Conservation (phyloP, 2,113 vertebrate species). For the Panthera leo region DNA sequence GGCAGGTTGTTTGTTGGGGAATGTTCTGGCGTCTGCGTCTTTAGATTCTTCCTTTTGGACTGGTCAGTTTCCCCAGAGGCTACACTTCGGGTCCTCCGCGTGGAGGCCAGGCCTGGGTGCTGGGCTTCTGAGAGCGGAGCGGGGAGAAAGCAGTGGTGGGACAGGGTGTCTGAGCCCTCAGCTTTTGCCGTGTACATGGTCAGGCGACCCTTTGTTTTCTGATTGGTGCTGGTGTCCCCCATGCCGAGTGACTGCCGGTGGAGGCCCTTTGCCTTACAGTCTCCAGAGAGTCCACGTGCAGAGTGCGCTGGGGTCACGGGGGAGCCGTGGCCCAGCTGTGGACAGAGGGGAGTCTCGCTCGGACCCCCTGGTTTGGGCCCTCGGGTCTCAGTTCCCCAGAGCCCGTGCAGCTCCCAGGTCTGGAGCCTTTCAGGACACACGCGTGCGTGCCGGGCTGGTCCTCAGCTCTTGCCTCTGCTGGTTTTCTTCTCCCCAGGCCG, state of each 20-base stretch:
- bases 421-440: background rate
- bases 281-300: background rate
- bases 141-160: background rate
- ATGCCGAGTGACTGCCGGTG: background rate
- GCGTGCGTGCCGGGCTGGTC: background rate
- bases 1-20: background rate
- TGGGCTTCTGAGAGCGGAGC: background rate
- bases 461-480: background rate
- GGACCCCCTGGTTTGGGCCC: background rate
- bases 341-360: fast-evolving
- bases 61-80: background rate
- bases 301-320: background rate
- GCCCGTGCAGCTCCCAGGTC: fast-evolving
- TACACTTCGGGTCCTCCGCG: background rate
- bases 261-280: background rate
- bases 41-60: background rate
- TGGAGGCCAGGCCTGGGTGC: background rate
- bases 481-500: background rate
- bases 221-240: fast-evolving
- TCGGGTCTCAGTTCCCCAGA: background rate
- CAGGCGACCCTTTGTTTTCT: background rate
- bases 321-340: fast-evolving
- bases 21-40: background rate
- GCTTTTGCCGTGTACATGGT: too few species aligned
- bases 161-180: background rate